These are phyloP conservation scores for Eurois occulta DNA, from an alignment of 2,888 invertebrate species.

Conservation along the genomic window DNA sequence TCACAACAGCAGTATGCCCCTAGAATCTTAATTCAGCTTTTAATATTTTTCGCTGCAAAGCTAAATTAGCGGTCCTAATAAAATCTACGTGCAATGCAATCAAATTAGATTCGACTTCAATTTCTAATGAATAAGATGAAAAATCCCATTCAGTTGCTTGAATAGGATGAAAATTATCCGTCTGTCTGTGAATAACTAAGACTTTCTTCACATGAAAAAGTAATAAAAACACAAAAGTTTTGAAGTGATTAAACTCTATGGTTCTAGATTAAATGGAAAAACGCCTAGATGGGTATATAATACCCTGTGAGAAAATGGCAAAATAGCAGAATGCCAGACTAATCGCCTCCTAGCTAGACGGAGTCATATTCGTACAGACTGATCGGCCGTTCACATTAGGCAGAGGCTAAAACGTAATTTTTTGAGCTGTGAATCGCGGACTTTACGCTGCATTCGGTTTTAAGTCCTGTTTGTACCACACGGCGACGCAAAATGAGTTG, in stretches of 20 bases:
- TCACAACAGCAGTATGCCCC: background rate
- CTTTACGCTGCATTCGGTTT: too few species aligned
- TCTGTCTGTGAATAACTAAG: background rate
- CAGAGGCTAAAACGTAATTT: too few species aligned
- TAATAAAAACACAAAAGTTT: slow-evolving; percentile 13
- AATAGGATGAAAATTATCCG: slow-evolving; percentile 24
- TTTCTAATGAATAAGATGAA: slow-evolving; percentile 7
- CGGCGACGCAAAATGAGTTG: too few species aligned
- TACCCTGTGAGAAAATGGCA: background rate
- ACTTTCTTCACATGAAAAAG: background rate
- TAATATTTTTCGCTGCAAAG: background rate
- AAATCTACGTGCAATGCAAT: slow-evolving; percentile 22
- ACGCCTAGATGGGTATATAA: background rate
- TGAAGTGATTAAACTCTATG: slow-evolving; percentile 10
- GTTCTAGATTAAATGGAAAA: background rate
- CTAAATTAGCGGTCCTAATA: slow-evolving; percentile 7
- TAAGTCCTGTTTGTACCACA: too few species aligned
- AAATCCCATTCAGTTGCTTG: slow-evolving; percentile 11
- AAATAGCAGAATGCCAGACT: slow-evolving; percentile 36
- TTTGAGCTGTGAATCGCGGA: too few species aligned
- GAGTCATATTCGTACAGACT: slow-evolving; percentile 6
- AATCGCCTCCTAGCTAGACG: slow-evolving; percentile 38
- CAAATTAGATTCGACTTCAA: slow-evolving; percentile 8
- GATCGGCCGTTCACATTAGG: background rate
- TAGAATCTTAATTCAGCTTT: background rate